A percentile compares a stretch with the other conserved stretches of the same genome.
These are phyloP conservation scores for Alcedo quadribrachys DNA, from an alignment of 2,797 vertebrate genomes.

Conservation along the genomic window DNA sequence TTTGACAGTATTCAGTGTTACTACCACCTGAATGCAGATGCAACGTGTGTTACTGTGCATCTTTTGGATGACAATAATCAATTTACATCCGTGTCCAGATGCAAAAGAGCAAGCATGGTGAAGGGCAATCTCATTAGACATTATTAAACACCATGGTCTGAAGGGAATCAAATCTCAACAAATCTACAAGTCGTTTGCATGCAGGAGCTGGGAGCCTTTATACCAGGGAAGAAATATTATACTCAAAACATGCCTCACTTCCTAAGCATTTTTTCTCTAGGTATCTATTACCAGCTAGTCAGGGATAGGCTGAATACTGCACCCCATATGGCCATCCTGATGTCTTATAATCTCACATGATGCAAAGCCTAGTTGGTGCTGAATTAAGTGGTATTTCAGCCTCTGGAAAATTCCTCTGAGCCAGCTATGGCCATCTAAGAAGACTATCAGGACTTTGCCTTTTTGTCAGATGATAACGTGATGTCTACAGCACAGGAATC, in stretches of 20 bases:
- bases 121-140: not conserved
- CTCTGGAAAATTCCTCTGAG: not conserved
- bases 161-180: not conserved
- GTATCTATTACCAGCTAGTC: not conserved
- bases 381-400: not conserved
- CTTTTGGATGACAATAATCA: not conserved
- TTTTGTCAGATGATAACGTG: not conserved
- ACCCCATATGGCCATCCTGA: not conserved
- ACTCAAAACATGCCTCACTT: not conserved
- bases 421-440: not conserved
- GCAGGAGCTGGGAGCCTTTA: not conserved
- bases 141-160: not conserved
- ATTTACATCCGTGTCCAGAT: not conserved
- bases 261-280: not conserved
- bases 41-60: not conserved
- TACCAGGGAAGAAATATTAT: not conserved
- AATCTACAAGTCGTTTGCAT: not conserved
- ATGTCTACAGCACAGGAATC: not conserved
- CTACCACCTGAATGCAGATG: not conserved
- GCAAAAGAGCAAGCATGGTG: not conserved
- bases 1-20: not conserved
- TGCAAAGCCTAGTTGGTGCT: not conserved
- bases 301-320: not conserved
- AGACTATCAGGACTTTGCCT: not conserved
- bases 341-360: not conserved